Base-by-base conservation (phyloP, 2,888 invertebrate species). In the Zele albiditarsus region DNA sequence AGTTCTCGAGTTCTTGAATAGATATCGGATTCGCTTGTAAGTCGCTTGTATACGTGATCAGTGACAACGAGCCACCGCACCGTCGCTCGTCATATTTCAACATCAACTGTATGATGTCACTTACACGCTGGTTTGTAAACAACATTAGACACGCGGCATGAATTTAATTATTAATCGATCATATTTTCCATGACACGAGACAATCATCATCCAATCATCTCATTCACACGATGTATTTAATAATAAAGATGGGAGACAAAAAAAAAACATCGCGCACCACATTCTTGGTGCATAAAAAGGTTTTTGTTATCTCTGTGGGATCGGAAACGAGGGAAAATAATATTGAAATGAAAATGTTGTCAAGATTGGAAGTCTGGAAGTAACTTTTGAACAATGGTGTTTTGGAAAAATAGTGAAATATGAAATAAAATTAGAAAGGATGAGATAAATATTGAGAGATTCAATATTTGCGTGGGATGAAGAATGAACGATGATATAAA, bases 21-120 rank as follows among this genome's bases (percentile, higher is more conserved):
- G 33, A 76, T 63, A 75, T 74, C 73, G 63, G 38, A 76, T 73
- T 77, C 69, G 74, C 67, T 46, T 66, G 73, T 76, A 73, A 71
- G n/a, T n/a, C 66, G 77, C 68, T 53, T 20, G 73, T 73, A 73
- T 57, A 65, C 28, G 33, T 68, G 10, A 78, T 73, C 74, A 76
- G 74, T 72, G 53, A 53, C 53, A 20, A n/a, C 20, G 8, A 10
- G 6, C 4, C 5, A 53, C 53, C 23, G 53, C 53, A 53, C 53
- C 71, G 75, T 78, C 77, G 74, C 75, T 75, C 73, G 74, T 71
- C 77, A 78, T 82, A 80, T 80, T 81, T 80, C 79, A 79, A 79
- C 77, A 73, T 75, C 74, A 28, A n/a, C 31, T 53, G 53, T 68
- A 31, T 53, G 53, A 53, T 65, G 23, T 68, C 53, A 57, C 53